phyloP scores from a whole-genome alignment of 2,797 vertebrate genomes.

The Bryconaethiops microstoma region DNA sequence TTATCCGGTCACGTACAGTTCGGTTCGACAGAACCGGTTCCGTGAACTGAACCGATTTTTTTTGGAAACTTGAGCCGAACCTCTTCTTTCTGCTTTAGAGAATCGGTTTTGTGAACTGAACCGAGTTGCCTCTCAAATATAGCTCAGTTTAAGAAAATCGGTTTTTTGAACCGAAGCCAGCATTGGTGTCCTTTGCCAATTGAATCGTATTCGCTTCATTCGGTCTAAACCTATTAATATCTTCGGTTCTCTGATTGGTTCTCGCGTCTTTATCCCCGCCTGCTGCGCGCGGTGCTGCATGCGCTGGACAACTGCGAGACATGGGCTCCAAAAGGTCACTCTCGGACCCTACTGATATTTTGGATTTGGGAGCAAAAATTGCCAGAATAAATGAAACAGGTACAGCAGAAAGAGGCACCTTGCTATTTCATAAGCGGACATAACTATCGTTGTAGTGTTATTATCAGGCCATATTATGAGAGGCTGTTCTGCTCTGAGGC shows the following conservation, averaged over 20 bases:
- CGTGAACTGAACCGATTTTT: neutral
- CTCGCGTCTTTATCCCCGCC: neutral
- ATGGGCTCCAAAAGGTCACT: constrained; percentile 61
- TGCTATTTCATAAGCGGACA: neutral
- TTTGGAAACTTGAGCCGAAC: neutral
- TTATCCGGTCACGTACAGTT: neutral
- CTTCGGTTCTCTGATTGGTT: constrained; percentile 18
- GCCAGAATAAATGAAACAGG: constrained; percentile 56
- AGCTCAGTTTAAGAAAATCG: neutral
- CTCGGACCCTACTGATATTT: constrained; percentile 33
- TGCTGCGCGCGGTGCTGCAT: too few relatives aligned
- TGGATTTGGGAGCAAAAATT: constrained; percentile 57
- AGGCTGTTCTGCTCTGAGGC: neutral
- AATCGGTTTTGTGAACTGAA: neutral
- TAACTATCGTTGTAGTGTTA: neutral
- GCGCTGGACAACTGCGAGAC: too few relatives aligned
- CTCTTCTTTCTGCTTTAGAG: neutral
- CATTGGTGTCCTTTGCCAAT: neutral
- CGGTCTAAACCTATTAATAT: constrained; percentile 9
- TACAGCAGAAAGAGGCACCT: constrained; percentile 13
- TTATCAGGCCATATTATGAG: neutral
- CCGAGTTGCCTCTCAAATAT: neutral
- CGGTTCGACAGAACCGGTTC: neutral
- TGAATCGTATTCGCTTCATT: neutral
- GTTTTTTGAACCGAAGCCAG: neutral